These are phyloP conservation scores for Coendou prehensilis DNA, from an alignment of 2,797 vertebrate genomes.

Conservation along the genomic window DNA sequence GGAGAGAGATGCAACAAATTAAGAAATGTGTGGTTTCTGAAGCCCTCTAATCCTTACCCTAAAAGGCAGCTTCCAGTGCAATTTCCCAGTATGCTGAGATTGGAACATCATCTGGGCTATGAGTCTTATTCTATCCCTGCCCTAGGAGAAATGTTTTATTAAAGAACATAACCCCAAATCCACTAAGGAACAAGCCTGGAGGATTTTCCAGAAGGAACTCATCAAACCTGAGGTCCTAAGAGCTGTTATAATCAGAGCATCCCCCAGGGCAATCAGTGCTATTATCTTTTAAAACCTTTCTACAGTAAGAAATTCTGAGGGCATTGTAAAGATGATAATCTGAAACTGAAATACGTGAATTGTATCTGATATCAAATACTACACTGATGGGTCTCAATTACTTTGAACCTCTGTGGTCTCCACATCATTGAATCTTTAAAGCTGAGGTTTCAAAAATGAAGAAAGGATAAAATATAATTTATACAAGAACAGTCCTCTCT, in stretches of 20 bases:
- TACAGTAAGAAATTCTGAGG: not conserved
- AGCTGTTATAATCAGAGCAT: not conserved
- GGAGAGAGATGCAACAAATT: not conserved
- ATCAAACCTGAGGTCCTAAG: constrained; percentile 33
- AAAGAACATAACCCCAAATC: not conserved
- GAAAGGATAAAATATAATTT: not conserved
- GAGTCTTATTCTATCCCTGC: not conserved
- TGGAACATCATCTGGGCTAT: not conserved
- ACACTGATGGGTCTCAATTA: not conserved
- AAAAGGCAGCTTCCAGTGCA: not conserved
- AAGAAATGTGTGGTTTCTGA: not conserved
- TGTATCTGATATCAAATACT: not conserved
- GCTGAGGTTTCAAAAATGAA: not conserved
- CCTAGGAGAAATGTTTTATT: not conserved
- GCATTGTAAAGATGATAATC: not conserved
- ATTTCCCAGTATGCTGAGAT: not conserved
- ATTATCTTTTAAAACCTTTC: not conserved
- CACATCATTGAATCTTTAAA: not conserved
- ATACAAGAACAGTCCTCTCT: not conserved
- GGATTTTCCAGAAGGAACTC: not conserved
- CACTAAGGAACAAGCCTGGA: not conserved
- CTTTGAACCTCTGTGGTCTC: not conserved
- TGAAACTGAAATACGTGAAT: constrained; percentile 2
- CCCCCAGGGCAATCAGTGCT: constrained; percentile 43
- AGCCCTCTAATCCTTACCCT: not conserved